Evolutionary conservation across 1,140 invertebrate species (phyloP), one percentile per base, ranked within the genome.

Genomic region (Propsilocerus akamusi): DNA sequence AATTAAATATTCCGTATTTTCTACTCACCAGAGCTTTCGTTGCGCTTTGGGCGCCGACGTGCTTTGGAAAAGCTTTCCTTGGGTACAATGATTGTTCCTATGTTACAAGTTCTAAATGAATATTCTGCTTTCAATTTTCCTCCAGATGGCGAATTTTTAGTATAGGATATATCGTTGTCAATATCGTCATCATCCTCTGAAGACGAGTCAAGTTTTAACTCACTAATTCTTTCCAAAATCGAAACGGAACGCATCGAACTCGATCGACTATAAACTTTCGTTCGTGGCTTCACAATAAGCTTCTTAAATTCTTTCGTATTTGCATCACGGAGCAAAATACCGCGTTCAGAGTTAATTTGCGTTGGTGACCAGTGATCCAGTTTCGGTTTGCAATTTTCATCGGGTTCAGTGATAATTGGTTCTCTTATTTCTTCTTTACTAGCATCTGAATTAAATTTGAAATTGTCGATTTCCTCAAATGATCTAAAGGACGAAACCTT

Each of bases 231-330:
- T 17, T 41, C 22, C 14, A 41, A 41, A 17, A 41, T 41, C 17
- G 34, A 41, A 20, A 14, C 22, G 17, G 34, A 41, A 20, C 34
- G 34, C 17, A 14, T 8, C 10, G 34, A 41, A 20, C 34, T 41
- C 12, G 34, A 41, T 8, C 34, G 34, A 17, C 34, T 41, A 41
- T 41, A 17, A 41, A 17, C 22, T 41, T 41, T 41, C 3, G 10
- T 14, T 41, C 22, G 34, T 17, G n/a, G 28, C 34, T 41, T 41
- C n/a, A 8, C n/a, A 8, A 8, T 30, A 8, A 46, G 20, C 8
- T 48, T 17, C 22, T 48, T 17, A 17, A 48, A 48, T 17, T 48
- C 47, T 17, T 48, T 48, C 8, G 47, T 10, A 48, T 48, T 48
- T 17, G 25, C 5, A 17, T 48, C 47, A 6, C 47, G 47, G 7